Conservation (phyloP, 2,113 vertebrate genomes). For the Scopus umbretta region DNA sequence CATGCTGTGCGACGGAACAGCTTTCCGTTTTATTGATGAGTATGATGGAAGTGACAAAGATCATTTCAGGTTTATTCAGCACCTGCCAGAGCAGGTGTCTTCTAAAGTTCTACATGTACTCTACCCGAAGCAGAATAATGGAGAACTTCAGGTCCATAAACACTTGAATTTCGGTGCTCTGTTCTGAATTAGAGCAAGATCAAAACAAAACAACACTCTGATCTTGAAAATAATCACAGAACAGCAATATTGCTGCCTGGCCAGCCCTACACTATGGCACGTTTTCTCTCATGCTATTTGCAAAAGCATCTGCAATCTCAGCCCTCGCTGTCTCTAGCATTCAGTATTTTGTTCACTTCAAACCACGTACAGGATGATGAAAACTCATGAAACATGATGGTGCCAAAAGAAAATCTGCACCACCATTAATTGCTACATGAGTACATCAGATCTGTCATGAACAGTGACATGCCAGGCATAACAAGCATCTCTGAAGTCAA, state of each 20-base stretch:
- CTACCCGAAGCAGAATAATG: not conserved
- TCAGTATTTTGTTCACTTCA: not conserved
- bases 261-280: not conserved
- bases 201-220: not conserved
- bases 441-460: constrained; percentile 53
- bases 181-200: not conserved
- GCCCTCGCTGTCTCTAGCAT: not conserved
- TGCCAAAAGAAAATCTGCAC: constrained; percentile 47
- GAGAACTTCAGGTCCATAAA: not conserved
- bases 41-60: not conserved
- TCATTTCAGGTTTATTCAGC: not conserved
- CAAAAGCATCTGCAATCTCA: not conserved
- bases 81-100: not conserved
- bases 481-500: constrained; percentile 62
- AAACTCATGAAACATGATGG: not conserved
- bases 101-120: accelerated
- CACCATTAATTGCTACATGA: constrained; percentile 52
- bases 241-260: not conserved
- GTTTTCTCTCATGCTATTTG: not conserved
- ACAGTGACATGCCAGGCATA: constrained; percentile 63
- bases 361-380: not conserved
- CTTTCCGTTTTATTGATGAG: accelerated
- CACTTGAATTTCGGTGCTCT: not conserved
- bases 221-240: not conserved
- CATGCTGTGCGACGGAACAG: accelerated